Percentiles rank a stretch among this genome's conserved stretches.
These are phyloP conservation scores for Tetrax tetrax DNA, from an alignment of 2,113 vertebrate genomes.

Conservation along the genomic window DNA sequence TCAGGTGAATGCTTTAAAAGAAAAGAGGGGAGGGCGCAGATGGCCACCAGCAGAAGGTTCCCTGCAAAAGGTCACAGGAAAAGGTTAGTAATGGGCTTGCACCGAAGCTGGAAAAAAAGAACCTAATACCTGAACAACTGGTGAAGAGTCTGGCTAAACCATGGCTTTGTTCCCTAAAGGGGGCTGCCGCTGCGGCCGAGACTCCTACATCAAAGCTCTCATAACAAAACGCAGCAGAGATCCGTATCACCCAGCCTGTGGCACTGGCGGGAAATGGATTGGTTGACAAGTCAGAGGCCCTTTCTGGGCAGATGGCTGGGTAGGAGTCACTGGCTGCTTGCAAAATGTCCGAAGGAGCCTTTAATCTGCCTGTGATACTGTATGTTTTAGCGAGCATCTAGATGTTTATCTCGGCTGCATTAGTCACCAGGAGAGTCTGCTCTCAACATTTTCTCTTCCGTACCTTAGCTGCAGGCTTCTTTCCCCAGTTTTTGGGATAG, in stretches of 20 bases:
- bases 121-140: conserved; percentile 85
- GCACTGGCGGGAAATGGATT: conserved; percentile 59
- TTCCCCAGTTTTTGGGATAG: neutral
- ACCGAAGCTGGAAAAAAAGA: conserved; percentile 53
- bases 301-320: conserved; percentile 77
- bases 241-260: conserved; percentile 64
- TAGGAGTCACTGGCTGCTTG: conserved; percentile 66
- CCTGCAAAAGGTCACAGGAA: conserved; percentile 59
- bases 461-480: conserved; percentile 30
- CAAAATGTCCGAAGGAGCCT: conserved; percentile 66
- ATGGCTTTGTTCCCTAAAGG: conserved; percentile 48
- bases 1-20: conserved; percentile 35
- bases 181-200: conserved; percentile 26
- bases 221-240: conserved; percentile 62
- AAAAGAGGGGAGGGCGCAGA: neutral
- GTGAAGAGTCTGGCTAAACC: conserved; percentile 51
- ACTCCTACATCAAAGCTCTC: conserved; percentile 51
- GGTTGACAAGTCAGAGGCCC: conserved; percentile 72
- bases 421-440: conserved; percentile 48
- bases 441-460: neutral
- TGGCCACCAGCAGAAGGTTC: conserved; percentile 67
- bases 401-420: conserved; percentile 57
- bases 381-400: conserved; percentile 53
- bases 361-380: conserved; percentile 62
- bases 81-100: conserved; percentile 62